A percentile compares a stretch with the other conserved stretches of the same genome.
phyloP scores from a whole-genome alignment of 2,888 invertebrate genomes.

The Allacma fusca region DNA sequence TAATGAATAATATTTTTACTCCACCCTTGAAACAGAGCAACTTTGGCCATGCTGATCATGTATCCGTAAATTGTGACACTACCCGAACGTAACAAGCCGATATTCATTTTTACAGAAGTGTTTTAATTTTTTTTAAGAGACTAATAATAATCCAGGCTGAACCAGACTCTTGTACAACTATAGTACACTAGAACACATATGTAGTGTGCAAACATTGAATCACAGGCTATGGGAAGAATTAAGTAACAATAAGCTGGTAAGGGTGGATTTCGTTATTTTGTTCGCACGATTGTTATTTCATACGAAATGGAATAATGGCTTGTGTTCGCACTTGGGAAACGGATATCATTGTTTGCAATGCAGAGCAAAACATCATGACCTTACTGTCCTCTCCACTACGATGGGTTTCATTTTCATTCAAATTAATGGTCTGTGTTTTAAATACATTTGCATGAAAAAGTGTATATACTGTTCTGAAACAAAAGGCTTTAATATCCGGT shows the following conservation, averaged over 20 bases:
- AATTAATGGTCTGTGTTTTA: slow-evolving; percentile 2
- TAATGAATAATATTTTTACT: not conserved
- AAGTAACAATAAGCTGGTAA: not conserved
- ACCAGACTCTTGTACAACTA: too few relatives aligned
- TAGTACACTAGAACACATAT: too few relatives aligned
- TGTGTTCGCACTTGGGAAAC: not conserved
- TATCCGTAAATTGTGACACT: too few relatives aligned
- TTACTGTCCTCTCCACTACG: too few relatives aligned
- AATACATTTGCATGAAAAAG: slow-evolving; percentile 7
- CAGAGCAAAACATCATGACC: not conserved
- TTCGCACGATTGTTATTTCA: not conserved
- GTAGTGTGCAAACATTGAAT: too few relatives aligned
- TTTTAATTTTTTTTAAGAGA: too few relatives aligned
- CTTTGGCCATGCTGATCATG: too few relatives aligned
- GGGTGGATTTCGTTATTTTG: slow-evolving; percentile 1
- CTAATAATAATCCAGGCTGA: too few relatives aligned
- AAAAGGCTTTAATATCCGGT: not conserved
- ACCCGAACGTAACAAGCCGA: too few relatives aligned
- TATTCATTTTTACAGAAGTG: too few relatives aligned
- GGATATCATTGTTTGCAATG: not conserved
- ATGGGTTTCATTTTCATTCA: slow-evolving; percentile 2
- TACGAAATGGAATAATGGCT: not conserved
- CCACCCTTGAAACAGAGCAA: not conserved
- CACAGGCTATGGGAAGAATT: not conserved
- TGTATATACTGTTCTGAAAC: not conserved